phyloP scores from a whole-genome alignment of 2,797 vertebrate genomes.

The Gambelia wislizenii region DNA sequence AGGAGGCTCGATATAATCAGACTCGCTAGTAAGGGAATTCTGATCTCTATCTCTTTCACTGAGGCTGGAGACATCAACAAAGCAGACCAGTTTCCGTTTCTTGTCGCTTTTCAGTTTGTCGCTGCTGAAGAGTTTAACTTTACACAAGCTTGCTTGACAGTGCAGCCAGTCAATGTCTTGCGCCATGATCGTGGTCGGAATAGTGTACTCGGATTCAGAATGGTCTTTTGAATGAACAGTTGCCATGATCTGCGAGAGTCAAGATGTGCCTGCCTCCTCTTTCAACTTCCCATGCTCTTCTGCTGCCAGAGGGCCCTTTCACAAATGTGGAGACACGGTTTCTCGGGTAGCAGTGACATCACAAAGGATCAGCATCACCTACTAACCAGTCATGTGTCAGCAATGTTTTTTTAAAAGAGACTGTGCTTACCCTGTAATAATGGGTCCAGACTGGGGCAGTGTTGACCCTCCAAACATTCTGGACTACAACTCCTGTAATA shows the following conservation, averaged over 20 bases:
- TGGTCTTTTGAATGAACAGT: neutral
- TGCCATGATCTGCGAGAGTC: conserved; percentile 19
- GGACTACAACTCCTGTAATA: neutral
- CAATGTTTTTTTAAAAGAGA: neutral
- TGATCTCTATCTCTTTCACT: neutral
- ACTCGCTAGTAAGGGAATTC: neutral
- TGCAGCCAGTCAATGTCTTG: conserved; percentile 33
- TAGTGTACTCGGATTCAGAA: neutral
- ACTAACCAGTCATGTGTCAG: neutral
- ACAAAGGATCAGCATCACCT: neutral
- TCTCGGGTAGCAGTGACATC: conserved; percentile 10
- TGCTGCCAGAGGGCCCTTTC: neutral
- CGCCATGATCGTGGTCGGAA: neutral
- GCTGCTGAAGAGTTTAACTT: conserved; percentile 9
- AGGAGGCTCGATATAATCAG: neutral
- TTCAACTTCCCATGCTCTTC: conserved; percentile 25
- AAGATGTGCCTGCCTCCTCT: neutral
- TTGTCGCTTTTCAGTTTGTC: neutral
- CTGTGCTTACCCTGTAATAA: neutral
- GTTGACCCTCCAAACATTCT: neutral
- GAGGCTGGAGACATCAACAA: conserved; percentile 21
- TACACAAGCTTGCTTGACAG: conserved; percentile 9
- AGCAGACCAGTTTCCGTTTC: conserved; percentile 31
- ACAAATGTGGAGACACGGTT: neutral
- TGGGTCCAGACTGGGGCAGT: neutral